Evolutionary conservation across 2,888 invertebrate species (phyloP).

Genomic region (Heliconius ethilla): DNA sequence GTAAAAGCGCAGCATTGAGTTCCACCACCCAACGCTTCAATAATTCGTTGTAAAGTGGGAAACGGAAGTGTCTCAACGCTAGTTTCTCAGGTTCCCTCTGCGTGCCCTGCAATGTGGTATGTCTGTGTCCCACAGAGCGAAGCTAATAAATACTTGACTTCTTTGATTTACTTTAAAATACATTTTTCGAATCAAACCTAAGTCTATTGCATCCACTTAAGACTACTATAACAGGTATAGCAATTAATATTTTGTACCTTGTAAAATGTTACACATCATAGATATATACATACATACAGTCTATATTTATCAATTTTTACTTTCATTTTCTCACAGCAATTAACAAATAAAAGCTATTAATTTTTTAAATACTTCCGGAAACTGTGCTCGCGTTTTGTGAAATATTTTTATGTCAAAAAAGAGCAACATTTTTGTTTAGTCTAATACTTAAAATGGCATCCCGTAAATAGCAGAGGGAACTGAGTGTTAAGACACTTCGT

Average conservation of each 20-base stretch:
- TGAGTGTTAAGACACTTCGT: neutral
- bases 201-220: neutral
- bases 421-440: neutral
- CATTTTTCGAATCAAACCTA: neutral
- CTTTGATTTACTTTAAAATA: neutral
- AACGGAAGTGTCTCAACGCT: neutral
- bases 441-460: neutral
- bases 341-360: neutral
- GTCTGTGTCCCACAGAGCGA: neutral
- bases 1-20: neutral
- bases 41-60: neutral
- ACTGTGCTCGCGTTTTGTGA: neutral
- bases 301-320: neutral
- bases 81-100: neutral
- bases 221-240: neutral
- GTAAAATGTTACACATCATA: neutral
- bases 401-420: neutral
- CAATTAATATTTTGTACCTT: neutral
- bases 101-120: neutral
- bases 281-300: too few species aligned
- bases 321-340: constrained; percentile 5
- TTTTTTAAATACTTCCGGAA: neutral
- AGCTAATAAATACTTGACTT: neutral
- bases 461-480: neutral
- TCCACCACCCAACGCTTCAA: neutral